These are phyloP conservation scores for Platycheirus albimanus DNA, from an alignment of 2,888 invertebrate species.

Conservation along the genomic window DNA sequence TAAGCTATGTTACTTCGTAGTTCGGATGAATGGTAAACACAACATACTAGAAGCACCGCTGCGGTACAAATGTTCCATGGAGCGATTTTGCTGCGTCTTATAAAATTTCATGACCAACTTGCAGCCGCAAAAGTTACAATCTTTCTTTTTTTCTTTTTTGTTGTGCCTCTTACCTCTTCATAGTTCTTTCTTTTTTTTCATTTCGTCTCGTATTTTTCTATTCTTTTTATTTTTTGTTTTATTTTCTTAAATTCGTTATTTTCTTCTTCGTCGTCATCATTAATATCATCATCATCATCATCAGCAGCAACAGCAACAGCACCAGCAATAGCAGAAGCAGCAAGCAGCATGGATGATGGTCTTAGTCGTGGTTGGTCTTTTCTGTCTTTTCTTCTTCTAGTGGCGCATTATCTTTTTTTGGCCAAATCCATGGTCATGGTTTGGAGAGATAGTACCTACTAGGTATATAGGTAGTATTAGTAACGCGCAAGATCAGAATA, in stretches of 20 bases:
- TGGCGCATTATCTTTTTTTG: constrained; percentile 32
- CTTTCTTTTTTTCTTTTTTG: constrained; percentile 52
- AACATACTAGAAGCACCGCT: constrained; percentile 81
- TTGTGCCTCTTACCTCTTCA: constrained; percentile 55
- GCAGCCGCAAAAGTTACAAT: constrained; percentile 74
- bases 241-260: constrained; percentile 51
- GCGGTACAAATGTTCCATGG: constrained; percentile 82
- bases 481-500: constrained; percentile 44
- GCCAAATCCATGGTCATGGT: constrained; percentile 71
- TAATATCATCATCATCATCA: constrained; percentile 63
- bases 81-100: constrained; percentile 82
- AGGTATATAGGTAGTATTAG: constrained; percentile 4
- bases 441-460: constrained; percentile 30
- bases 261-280: constrained; percentile 71
- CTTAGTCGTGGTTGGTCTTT: constrained; percentile 46
- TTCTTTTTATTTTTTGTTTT: constrained; percentile 29
- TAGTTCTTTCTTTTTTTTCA: constrained; percentile 45
- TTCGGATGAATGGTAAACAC: constrained; percentile 73
- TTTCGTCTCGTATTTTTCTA: constrained; percentile 9
- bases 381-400: constrained; percentile 41
- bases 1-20: constrained; percentile 17
- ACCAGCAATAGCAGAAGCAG: constrained; percentile 38
- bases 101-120: constrained; percentile 81
- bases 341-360: constrained; percentile 30
- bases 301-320: constrained; percentile 30